Conservation (phyloP, 2,113 vertebrate genomes). For the Phrynosoma platyrhinos region DNA sequence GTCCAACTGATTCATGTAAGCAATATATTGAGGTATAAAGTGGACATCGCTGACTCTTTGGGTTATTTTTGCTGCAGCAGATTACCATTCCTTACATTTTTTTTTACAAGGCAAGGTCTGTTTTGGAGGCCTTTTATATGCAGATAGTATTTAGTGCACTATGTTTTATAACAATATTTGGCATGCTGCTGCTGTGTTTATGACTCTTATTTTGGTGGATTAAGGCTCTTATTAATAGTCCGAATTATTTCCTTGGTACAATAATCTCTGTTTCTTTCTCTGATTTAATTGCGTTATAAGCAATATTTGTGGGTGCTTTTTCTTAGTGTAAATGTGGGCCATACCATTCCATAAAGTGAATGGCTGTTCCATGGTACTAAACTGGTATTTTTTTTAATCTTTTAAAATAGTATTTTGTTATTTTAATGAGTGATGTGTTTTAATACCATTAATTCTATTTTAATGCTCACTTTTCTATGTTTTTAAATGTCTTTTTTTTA, state of each 20-base stretch:
- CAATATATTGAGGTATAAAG: slow-evolving; percentile 19
- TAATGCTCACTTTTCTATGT: no score
- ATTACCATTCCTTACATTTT: background rate
- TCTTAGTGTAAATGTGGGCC: background rate
- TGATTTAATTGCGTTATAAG: background rate
- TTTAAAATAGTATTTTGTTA: no score
- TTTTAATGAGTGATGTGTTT: no score
- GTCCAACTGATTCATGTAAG: slow-evolving; percentile 96
- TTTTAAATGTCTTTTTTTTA: no score
- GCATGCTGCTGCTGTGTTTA: background rate
- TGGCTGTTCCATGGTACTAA: no score
- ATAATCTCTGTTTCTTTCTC: background rate
- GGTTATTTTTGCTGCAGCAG: background rate
- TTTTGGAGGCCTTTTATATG: background rate
- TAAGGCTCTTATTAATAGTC: background rate
- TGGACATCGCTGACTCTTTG: background rate
- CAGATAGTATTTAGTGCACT: background rate
- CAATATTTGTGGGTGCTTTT: background rate
- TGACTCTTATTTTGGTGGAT: background rate
- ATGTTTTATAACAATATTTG: background rate
- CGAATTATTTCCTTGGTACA: background rate
- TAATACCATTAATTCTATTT: no score
- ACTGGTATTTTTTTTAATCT: no score
- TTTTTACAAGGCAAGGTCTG: background rate
- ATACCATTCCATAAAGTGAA: background rate